Base-by-base conservation (phyloP, 2,797 vertebrate genomes). In the Spondyliosoma cantharus region DNA sequence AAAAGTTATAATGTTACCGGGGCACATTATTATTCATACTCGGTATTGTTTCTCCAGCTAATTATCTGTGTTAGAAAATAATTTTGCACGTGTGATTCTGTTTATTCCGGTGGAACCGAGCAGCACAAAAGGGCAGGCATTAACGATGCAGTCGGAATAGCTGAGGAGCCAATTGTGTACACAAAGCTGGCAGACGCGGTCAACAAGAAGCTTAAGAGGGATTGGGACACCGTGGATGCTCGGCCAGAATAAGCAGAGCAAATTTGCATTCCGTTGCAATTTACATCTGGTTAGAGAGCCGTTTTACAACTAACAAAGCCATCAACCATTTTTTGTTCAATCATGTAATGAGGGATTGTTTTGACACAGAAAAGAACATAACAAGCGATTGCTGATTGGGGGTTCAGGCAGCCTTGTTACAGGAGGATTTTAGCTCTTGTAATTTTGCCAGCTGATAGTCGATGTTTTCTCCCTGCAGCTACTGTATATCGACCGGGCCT, bases 1-100 rank as follows among this genome's bases (percentile, higher is more conserved):
- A 90, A 93, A 94, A 94, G 89, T 95, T 93, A 69, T 91, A 90
- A 93, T 87, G 93, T 90, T 90, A 85, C 91, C 42, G 48, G 78
- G 78, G 87, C 80, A 81, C 86, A 92, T 94, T 94, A 93, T 93
- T 94, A 94, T 94, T 94, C 94, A 93, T 90, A 86, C 87, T 80
- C 57, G 42, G 89, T 89, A 94, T 94, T 94, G 91, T 94, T 94
- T 94, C 91, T 92, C 84, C 60, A 2, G 87, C 91, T 95, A 95
- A 95, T 95, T 94, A 95, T 93, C 89, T 86, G 89, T 77, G 86
- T 90, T 87, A 76, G 88, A 84, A 91, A 90, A 93, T 92, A 87
- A 92, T 93, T 94, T 92, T 92, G 92, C 87, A 91, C 82, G 68
- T 88, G 89, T 78, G 75, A 94, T 85, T 90, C 90, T 92, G 91